A percentile compares a stretch with the other conserved stretches of the same genome.
These are phyloP conservation scores for Empidonax traillii DNA, from an alignment of 2,113 vertebrate species.

Conservation along the genomic window DNA sequence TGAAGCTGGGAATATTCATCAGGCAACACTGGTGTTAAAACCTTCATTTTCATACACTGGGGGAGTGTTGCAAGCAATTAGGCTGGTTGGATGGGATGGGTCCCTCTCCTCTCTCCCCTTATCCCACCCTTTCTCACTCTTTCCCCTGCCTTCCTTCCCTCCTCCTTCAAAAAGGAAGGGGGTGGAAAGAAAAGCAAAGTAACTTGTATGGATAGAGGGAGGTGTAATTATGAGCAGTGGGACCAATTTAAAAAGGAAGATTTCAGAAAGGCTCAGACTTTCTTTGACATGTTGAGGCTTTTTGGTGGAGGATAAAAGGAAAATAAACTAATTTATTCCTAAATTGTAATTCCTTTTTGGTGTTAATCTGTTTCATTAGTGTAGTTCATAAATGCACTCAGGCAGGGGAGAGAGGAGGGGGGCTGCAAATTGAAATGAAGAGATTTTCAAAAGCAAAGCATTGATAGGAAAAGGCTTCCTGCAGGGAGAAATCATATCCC, in stretches of 20 bases:
- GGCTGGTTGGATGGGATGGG: neutral
- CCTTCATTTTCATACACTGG: neutral
- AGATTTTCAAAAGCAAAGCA: neutral
- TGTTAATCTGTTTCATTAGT: conserved; percentile 39
- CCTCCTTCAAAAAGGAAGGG: neutral
- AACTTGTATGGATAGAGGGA: neutral
- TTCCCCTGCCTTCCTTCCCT: neutral
- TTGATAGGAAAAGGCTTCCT: neutral
- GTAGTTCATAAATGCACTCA: neutral
- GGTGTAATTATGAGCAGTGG: conserved; percentile 54
- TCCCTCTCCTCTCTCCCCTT: neutral
- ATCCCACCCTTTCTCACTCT: neutral
- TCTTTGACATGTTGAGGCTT: neutral
- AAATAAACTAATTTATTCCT: conserved; percentile 50
- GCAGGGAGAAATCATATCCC: neutral
- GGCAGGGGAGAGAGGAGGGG: neutral
- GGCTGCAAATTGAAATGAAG: neutral
- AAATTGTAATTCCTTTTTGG: conserved; percentile 25
- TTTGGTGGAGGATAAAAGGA: conserved; percentile 36
- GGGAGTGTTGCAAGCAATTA: neutral
- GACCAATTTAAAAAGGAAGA: conserved; percentile 53
- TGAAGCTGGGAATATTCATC: neutral
- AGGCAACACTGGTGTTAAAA: neutral
- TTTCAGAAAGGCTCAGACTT: neutral
- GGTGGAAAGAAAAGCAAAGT: neutral